Conservation (phyloP, 1,140 invertebrate genomes). For the Drosophila parvula region DNA sequence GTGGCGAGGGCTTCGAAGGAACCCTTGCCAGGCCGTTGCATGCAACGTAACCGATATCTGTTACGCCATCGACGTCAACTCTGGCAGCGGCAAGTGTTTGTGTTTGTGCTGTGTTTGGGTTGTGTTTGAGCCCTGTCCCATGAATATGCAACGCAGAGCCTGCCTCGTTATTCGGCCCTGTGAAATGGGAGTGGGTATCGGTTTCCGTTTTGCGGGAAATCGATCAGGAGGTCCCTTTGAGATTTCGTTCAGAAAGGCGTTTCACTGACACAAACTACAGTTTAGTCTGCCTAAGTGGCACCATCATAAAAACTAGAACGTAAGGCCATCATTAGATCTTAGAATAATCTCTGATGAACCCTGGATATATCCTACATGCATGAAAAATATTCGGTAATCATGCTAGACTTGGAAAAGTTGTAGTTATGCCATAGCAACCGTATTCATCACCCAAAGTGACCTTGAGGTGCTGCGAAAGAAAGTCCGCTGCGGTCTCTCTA, state of each 20-base stretch:
- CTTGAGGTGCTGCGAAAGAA: constrained; percentile 30
- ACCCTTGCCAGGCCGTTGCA: constrained; percentile 20
- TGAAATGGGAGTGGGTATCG: constrained; percentile 27
- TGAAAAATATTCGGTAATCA: no score
- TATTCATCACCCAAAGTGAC: constrained; percentile 35
- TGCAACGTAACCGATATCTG: constrained; percentile 46
- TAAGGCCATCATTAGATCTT: no score
- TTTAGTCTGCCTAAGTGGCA: background rate
- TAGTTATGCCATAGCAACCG: background rate
- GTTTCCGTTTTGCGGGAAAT: constrained; percentile 43
- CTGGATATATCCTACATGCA: background rate
- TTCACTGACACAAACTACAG: constrained; percentile 1
- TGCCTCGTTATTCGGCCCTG: constrained; percentile 39
- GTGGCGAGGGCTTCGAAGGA: constrained; percentile 3
- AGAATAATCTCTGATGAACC: background rate
- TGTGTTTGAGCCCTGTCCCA: constrained; percentile 30
- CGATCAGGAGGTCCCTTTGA: constrained; percentile 28
- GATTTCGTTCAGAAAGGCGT: constrained; percentile 2
- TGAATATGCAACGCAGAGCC: constrained; percentile 49
- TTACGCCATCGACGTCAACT: constrained; percentile 43
- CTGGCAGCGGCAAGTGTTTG: constrained; percentile 19
- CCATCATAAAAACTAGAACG: background rate
- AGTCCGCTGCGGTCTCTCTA: background rate
- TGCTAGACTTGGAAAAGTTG: background rate
- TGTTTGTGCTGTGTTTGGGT: constrained; percentile 23